Evolutionary conservation across 53 echinoderm and acorn worm genomes (phyloP).

Genomic region (Mesocentrotus franciscanus): DNA sequence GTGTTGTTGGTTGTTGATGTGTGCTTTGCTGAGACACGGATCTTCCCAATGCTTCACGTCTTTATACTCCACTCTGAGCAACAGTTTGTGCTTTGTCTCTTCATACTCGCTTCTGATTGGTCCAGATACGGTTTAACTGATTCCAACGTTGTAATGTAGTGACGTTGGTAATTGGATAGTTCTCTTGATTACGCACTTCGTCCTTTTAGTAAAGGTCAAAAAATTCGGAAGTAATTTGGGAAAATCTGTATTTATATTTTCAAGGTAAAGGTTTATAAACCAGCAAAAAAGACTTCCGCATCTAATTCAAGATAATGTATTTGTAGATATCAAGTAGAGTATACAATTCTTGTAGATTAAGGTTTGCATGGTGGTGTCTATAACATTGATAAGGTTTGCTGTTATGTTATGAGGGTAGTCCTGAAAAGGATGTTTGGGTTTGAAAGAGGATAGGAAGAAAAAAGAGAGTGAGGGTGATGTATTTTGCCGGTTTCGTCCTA

Average conservation of each 20-base stretch:
- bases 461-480: no score
- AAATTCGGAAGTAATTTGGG: not conserved
- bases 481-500: no score
- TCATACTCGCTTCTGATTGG: conserved; percentile 41
- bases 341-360: no score
- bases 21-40: not conserved
- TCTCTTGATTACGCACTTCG: not conserved
- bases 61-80: conserved; percentile 47
- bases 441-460: no score
- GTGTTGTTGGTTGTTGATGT: not conserved
- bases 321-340: no score
- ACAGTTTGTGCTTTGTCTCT: conserved; percentile 30
- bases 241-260: not conserved
- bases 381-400: no score
- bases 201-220: not conserved
- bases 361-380: no score
- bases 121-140: not conserved
- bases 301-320: no score
- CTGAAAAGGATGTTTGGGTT: no score
- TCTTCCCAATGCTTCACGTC: not conserved
- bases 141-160: not conserved
- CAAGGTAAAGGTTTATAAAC: not conserved
- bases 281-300: not conserved
- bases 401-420: no score
- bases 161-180: conserved; percentile 40